Evolutionary conservation across 2,113 vertebrate genomes (phyloP), one percentile per base, ranked within the genome.

Genomic region (Caracal caracal): DNA sequence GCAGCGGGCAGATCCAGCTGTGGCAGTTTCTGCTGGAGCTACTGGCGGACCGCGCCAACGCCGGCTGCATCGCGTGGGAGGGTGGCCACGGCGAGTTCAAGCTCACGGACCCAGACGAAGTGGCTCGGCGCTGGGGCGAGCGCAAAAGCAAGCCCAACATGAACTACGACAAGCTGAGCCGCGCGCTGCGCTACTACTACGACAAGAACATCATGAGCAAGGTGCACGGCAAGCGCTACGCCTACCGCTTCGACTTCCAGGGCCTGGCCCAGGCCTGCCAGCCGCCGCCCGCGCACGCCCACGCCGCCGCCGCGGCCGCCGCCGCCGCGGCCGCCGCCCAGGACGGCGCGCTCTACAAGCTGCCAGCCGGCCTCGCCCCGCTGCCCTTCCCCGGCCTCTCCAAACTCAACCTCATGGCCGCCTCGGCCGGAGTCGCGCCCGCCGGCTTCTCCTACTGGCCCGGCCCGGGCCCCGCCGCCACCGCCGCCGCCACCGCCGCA

Each of bases 161-260:
- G 99, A 99, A 99, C 98, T 99, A 99, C 3, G 99, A 99, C 98
- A 99, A 99, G 98, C 99, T 99, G 97, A 99, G 99, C 98, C 99
- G 99, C 5, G 99, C 99, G 0, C 99, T 99, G 96, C 99, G 99
- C 95, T 99, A 99, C 98, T 99, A 99, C 98, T 99, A 99, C 1
- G 99, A 99, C 99, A 99, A 99, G 90, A 99, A 99, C 99, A 99
- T 99, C 99, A 99, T 99, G 99, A 99, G 99, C 97, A 99, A 99
- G 97, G 99, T 99, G 47, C 99, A 99, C 0, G 99, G 99, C 95
- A 99, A 99, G 97, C 99, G 99, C 79, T 99, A 99, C 2, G 99
- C 99, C 75, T 99, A 99, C 98, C 99, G 99, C 97, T 99, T 99
- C 79, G 99, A 99, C 98, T 99, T 99, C 98, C 99, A 99, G 0